Conservation (phyloP, 37 sponge, comb jelly and placozoan species). For the Axinella damicornis region DNA sequence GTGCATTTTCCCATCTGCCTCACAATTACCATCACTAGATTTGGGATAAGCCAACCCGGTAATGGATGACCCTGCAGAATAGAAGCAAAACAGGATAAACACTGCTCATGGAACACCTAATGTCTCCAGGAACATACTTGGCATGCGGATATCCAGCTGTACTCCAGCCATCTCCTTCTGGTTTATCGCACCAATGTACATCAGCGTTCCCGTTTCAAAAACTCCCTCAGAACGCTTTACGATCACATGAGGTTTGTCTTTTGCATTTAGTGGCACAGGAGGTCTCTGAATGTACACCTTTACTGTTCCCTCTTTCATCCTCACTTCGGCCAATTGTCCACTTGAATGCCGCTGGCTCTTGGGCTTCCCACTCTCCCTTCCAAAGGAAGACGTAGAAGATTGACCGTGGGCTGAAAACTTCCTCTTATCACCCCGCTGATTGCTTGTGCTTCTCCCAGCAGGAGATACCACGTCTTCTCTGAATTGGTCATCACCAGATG, state of each 20-base stretch:
- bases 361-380: too few relatives aligned
- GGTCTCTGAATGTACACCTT: constrained; percentile 12
- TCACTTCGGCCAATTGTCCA: constrained; percentile 5
- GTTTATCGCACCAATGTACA: constrained; percentile 18
- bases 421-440: too few relatives aligned
- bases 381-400: too few relatives aligned
- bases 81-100: background rate
- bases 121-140: too few relatives aligned
- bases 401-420: too few relatives aligned
- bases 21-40: constrained; percentile 45
- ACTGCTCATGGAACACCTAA: too few relatives aligned
- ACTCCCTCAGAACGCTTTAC: constrained; percentile 34
- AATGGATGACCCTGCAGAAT: too few relatives aligned
- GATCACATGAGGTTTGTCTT: constrained; percentile 41
- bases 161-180: constrained; percentile 46
- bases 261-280: background rate
- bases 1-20: constrained; percentile 51
- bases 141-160: constrained; percentile 21
- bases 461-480: too few relatives aligned
- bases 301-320: constrained; percentile 16
- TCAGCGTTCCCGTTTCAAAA: constrained; percentile 31
- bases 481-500: too few relatives aligned
- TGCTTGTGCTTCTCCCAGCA: too few relatives aligned
- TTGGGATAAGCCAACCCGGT: too few relatives aligned
- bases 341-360: background rate